Evolutionary conservation across 2,888 invertebrate species (phyloP).

Genomic region (Perdita meconis): DNA sequence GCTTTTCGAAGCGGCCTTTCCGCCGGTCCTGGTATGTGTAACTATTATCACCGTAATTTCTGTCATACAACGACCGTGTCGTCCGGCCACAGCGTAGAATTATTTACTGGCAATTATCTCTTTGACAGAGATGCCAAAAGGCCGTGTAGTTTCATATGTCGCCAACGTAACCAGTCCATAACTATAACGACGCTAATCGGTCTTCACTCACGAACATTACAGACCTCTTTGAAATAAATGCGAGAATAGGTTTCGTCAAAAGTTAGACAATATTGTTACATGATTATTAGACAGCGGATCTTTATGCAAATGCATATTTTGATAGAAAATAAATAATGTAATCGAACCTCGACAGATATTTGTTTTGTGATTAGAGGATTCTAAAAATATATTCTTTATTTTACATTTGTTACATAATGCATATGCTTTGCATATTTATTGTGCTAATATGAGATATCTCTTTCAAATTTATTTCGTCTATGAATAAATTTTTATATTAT

Average conservation of each 20-base stretch:
- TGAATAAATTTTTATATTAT: too few species aligned
- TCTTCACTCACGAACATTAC: slow-evolving; percentile 12
- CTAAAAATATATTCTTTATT: too few species aligned
- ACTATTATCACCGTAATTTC: slow-evolving; percentile 55
- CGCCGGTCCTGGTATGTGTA: slow-evolving; percentile 3
- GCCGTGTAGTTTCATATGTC: slow-evolving; percentile 31
- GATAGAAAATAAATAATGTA: too few species aligned
- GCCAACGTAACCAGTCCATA: slow-evolving; percentile 15
- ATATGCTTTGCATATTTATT: too few species aligned
- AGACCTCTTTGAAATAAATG: too few species aligned
- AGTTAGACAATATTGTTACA: not conserved
- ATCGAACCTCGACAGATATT: too few species aligned
- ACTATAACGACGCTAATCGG: slow-evolving; percentile 40
- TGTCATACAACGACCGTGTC: slow-evolving; percentile 25
- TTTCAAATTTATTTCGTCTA: too few species aligned
- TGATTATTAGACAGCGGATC: too few species aligned
- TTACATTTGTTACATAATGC: too few species aligned
- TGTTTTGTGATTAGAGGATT: too few species aligned
- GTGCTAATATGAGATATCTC: too few species aligned
- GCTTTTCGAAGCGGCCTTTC: slow-evolving; percentile 31
- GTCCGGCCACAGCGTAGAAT: slow-evolving; percentile 43
- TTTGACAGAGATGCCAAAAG: slow-evolving; percentile 44
- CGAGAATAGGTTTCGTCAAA: not conserved
- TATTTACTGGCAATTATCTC: slow-evolving; percentile 59
- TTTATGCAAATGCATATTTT: too few species aligned